Conservation (phyloP, 2,797 vertebrate species). For the Megalops cyprinoides region DNA sequence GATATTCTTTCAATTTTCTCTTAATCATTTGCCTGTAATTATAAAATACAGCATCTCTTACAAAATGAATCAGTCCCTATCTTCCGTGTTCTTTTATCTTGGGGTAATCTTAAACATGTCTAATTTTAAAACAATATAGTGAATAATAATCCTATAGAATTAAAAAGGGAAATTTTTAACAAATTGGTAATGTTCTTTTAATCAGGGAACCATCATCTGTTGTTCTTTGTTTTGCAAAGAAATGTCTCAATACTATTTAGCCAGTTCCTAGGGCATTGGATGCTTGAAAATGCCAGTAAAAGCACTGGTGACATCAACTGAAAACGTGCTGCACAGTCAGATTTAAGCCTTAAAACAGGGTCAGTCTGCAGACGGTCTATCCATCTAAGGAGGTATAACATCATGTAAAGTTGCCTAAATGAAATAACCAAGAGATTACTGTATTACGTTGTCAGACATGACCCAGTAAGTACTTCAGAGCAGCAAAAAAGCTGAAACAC, state of each 20-base stretch:
- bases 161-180: too few relatives aligned
- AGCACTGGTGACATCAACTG: background rate
- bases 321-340: background rate
- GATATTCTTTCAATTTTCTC: background rate
- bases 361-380: background rate
- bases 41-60: background rate
- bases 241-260: background rate
- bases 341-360: background rate
- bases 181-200: background rate
- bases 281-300: background rate
- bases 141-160: too few relatives aligned
- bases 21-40: background rate
- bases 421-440: slow-evolving; percentile 4
- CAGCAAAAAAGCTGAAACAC: background rate
- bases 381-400: background rate
- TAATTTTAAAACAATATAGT: background rate
- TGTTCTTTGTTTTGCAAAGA: background rate
- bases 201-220: background rate
- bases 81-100: background rate
- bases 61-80: background rate
- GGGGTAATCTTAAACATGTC: background rate
- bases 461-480: too few relatives aligned
- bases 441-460: too few relatives aligned
- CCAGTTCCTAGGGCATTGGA: background rate
- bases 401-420: background rate